Base-by-base conservation (phyloP, 2,888 invertebrate species). In the Pteria penguin region DNA sequence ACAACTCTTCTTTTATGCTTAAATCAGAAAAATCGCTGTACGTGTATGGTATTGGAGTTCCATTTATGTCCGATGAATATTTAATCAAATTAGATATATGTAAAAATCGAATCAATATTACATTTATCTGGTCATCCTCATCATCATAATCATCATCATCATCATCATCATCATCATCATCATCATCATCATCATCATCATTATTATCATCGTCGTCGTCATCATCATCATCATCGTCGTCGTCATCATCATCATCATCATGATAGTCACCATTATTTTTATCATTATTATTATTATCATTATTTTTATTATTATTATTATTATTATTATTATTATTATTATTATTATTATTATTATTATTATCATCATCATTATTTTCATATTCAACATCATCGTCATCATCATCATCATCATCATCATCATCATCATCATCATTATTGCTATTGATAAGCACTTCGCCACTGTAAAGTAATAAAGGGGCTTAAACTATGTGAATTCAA, bases 321-420 rank as follows among this genome's bases (percentile, higher is more conserved):
- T 57, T 22, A 57, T 57, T n/a, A 24, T 57, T 22, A 57, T 24
- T n/a, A 24, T 57, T 22, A 57, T 24, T 22, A 57, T 24, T 22
- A 57, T 24, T 5, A 57, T 57, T 22, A 57, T 57, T n/a, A 57
- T 24, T 22, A 57, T 57, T 22, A 57, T 24, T n/a, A 24, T 24
- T 22, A 57, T 24, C 57, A 57, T 24, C 57, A 57, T n/a, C n/a
- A 57, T 57, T 22, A 57, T 57, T n/a, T 5, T 57, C 57, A 57
- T 24, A 4, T 5, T 57, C 57, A 57, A 5, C 57, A 57, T 24
- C 57, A 57, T 24, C n/a, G 5, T 57, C 57, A 57, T 57, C 57
- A 57, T 57, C 57, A 57, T 57, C 57, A 57, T 57, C 57, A 57
- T 57, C 57, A 57, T 57, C 57, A 57, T 57, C 57, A 57, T 57